These are phyloP conservation scores for Apamea crenata DNA, from an alignment of 2,888 invertebrate species.

Conservation along the genomic window DNA sequence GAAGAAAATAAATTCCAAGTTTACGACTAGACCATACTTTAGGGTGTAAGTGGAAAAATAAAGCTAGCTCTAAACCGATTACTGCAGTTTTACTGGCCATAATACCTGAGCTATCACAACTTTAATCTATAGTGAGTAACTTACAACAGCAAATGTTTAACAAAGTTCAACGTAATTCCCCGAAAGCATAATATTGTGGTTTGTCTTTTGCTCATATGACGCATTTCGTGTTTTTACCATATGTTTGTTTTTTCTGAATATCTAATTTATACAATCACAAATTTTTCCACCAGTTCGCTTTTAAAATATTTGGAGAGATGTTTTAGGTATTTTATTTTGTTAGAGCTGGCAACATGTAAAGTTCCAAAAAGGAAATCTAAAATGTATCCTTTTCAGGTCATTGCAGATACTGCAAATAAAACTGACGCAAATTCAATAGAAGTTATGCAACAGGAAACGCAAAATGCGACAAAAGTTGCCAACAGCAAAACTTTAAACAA, in stretches of 20 bases:
- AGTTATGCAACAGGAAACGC: constrained; percentile 4
- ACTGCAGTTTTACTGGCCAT: constrained; percentile 19
- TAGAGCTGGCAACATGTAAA: background rate
- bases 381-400: background rate
- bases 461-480: constrained; percentile 6
- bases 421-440: background rate
- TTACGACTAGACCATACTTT: constrained; percentile 7
- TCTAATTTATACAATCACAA: background rate
- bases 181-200: constrained; percentile 22
- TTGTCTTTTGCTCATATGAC: constrained; percentile 21
- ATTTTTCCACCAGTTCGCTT: constrained; percentile 5
- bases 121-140: constrained; percentile 20
- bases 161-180: constrained; percentile 30
- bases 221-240: constrained; percentile 20
- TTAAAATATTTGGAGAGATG: background rate
- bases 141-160: constrained; percentile 6
- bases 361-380: background rate
- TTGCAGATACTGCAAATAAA: constrained; percentile 13
- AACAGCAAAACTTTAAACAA: constrained; percentile 1
- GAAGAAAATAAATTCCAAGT: background rate
- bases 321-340: background rate
- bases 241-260: constrained; percentile 18
- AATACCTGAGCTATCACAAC: constrained; percentile 12
- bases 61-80: background rate
- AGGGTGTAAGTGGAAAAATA: constrained; percentile 2